These are phyloP conservation scores for Leptinotarsa lineolata DNA, from an alignment of 1,140 invertebrate genomes.

Conservation along the genomic window DNA sequence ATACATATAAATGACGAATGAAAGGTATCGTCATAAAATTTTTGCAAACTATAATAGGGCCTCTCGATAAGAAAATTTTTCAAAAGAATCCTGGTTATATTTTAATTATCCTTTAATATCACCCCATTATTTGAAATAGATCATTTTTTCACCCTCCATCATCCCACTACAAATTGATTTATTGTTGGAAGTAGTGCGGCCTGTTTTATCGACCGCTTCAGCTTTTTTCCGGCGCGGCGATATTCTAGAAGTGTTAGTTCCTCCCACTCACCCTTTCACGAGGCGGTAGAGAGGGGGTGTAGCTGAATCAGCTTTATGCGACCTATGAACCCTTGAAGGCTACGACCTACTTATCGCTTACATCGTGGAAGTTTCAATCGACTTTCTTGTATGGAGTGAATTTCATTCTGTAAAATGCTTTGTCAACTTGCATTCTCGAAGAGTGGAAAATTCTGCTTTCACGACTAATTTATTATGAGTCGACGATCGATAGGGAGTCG, in stretches of 20 bases:
- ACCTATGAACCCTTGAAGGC: constrained; percentile 21
- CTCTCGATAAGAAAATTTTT: too few species aligned
- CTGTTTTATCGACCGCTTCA: neutral
- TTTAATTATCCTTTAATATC: too few species aligned
- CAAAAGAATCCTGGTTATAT: too few species aligned
- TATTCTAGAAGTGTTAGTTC: neutral
- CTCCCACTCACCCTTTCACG: neutral
- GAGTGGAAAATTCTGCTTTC: constrained; percentile 6
- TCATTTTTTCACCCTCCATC: too few species aligned
- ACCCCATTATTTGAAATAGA: too few species aligned
- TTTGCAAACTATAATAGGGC: too few species aligned
- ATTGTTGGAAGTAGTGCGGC: neutral
- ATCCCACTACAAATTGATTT: too few species aligned
- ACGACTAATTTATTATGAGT: neutral
- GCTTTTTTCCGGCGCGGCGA: neutral
- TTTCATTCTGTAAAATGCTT: constrained; percentile 6
- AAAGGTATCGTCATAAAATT: too few species aligned
- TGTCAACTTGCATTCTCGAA: neutral
- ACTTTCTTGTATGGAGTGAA: constrained; percentile 9
- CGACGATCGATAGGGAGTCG: neutral
- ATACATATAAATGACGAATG: too few species aligned
- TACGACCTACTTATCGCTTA: constrained; percentile 22
- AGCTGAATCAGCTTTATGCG: constrained; percentile 20
- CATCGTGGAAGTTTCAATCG: constrained; percentile 17
- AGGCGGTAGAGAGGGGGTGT: constrained; percentile 2